These are phyloP conservation scores for Rana temporaria DNA, from an alignment of 2,113 vertebrate species.

Conservation along the genomic window DNA sequence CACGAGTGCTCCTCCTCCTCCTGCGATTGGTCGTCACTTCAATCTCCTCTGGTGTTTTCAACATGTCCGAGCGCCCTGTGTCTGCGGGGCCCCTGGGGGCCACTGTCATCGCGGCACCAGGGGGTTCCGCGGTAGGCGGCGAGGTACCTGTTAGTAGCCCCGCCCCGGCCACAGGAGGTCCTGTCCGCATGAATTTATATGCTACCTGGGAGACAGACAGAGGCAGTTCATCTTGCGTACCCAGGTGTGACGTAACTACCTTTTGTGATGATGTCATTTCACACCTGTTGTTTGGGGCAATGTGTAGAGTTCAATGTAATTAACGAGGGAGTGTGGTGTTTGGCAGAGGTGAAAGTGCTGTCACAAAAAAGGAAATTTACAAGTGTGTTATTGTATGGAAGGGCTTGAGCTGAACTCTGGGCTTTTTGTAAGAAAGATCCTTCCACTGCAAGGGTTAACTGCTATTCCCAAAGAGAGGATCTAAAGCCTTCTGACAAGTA, in stretches of 20 bases:
- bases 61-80: constrained; percentile 61
- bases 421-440: too few relatives aligned
- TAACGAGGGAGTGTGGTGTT: too few relatives aligned
- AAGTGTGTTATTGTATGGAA: too few relatives aligned
- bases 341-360: too few relatives aligned
- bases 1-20: constrained; percentile 60
- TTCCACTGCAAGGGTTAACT: too few relatives aligned
- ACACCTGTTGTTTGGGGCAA: not conserved
- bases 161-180: constrained; percentile 74
- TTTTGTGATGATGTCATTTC: not conserved
- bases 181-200: constrained; percentile 92
- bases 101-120: constrained; percentile 65
- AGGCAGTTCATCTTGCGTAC: constrained; percentile 88
- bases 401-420: too few relatives aligned
- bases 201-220: constrained; percentile 92
- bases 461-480: too few relatives aligned
- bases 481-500: too few relatives aligned
- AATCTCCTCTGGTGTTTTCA: constrained; percentile 60
- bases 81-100: constrained; percentile 61
- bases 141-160: constrained; percentile 79
- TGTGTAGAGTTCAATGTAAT: too few relatives aligned
- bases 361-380: too few relatives aligned
- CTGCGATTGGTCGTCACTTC: constrained; percentile 59
- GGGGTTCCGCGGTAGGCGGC: constrained; percentile 75
- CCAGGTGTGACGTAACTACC: constrained; percentile 73